Percentiles rank a stretch among this genome's conserved stretches.
phyloP scores from a whole-genome alignment of 2,888 invertebrate species.

The Gasteruption jaculator region DNA sequence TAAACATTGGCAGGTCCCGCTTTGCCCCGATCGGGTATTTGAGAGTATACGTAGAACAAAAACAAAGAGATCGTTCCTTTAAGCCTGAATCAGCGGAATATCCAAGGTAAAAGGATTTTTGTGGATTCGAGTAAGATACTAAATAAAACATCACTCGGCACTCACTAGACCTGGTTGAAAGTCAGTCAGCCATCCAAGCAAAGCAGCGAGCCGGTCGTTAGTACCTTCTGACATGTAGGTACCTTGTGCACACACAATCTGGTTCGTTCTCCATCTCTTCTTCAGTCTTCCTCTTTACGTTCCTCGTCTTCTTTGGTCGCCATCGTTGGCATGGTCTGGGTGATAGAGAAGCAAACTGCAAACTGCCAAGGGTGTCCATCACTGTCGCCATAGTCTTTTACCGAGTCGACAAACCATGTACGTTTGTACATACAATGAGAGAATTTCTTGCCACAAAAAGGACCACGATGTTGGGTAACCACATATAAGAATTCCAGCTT shows the following conservation, averaged over 20 bases:
- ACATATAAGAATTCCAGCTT: no score
- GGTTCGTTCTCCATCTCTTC: constrained; percentile 25
- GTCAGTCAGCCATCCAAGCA: no score
- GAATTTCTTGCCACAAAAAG: no score
- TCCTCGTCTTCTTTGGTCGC: constrained; percentile 17
- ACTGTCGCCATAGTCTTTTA: constrained; percentile 43
- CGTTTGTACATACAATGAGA: no score
- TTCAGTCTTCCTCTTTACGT: constrained; percentile 5
- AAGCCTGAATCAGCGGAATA: constrained; percentile 7
- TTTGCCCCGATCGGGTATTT: no score
- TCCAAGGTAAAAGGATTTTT: constrained; percentile 27
- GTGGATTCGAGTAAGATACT: constrained; percentile 39
- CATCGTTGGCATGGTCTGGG: constrained; percentile 29
- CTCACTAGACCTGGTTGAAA: no score
- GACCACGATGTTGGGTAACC: no score
- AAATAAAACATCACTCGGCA: constrained; percentile 47
- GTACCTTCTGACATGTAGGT: constrained; percentile 47
- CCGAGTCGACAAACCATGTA: no score
- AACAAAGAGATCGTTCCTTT: constrained; percentile 15
- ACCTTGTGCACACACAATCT: constrained; percentile 40
- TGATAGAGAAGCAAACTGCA: constrained; percentile 47
- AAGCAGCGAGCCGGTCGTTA: constrained; percentile 37
- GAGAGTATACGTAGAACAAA: no score
- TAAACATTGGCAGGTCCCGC: no score
- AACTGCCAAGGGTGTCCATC: constrained; percentile 45